Evolutionary conservation across 1,140 invertebrate species (phyloP).

Genomic region (Drosophila miranda): DNA sequence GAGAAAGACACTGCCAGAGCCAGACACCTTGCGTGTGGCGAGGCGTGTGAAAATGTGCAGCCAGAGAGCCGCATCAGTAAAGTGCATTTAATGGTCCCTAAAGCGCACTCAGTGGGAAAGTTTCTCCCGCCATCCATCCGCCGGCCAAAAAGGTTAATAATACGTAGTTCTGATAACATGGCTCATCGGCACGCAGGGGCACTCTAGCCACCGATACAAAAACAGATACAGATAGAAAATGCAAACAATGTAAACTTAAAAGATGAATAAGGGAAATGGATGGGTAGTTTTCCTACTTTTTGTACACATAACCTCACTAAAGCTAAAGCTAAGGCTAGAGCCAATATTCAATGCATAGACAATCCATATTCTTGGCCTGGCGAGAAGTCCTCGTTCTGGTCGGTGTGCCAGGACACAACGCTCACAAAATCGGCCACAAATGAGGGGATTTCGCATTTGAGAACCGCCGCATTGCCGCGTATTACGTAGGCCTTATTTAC

Average conservation of each 20-base stretch:
- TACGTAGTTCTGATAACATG: constrained; percentile 55
- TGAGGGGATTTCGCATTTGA: constrained; percentile 96
- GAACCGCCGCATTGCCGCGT: constrained; percentile 94
- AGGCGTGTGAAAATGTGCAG: constrained; percentile 60
- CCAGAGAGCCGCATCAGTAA: constrained; percentile 4
- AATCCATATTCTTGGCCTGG: constrained; percentile 86
- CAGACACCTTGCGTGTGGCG: constrained; percentile 57
- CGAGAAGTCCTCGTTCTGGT: constrained; percentile 87
- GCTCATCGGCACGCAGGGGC: constrained; percentile 58
- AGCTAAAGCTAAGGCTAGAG: constrained; percentile 2
- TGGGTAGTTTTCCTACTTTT: constrained; percentile 1
- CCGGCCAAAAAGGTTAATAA: constrained; percentile 54
- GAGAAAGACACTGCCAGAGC: background rate
- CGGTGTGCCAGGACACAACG: constrained; percentile 93
- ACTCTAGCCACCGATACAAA: too few species aligned
- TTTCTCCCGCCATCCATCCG: background rate
- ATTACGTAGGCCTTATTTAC: constrained; percentile 97
- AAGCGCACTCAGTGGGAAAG: constrained; percentile 70
- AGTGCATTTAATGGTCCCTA: constrained; percentile 56
- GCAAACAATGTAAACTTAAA: constrained; percentile 44
- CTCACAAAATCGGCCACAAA: constrained; percentile 96
- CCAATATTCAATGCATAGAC: constrained; percentile 43
- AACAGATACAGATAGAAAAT: constrained; percentile 27
- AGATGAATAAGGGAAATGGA: constrained; percentile 31
- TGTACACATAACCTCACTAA: constrained; percentile 9